Base-by-base conservation (phyloP, 1,140 invertebrate genomes). In the Formica selysi region DNA sequence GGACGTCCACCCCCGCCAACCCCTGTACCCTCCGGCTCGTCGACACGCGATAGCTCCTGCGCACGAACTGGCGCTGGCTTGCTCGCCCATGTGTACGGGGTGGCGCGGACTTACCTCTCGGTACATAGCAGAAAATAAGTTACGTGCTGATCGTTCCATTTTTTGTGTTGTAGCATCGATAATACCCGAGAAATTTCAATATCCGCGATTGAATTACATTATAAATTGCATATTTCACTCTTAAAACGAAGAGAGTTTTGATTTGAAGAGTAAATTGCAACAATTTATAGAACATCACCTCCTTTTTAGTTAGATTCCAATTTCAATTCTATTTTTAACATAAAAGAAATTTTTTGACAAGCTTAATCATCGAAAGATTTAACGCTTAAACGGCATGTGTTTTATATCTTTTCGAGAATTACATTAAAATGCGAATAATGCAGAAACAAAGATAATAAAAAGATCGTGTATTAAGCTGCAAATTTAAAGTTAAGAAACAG, bases 1-100 rank as follows among this genome's bases (percentile, higher is more conserved):
- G 73, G 67, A 65, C 74, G 68, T 76, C 89, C 61, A 74, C 73
- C 80, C 48, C 73, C 85, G 29, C 62, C 70, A 48, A 67, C 79
- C 51, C 71, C 59, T 71, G 61, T 59, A 44, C 59, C 48, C 67
- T 32, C 59, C 54, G 13, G 61, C 59, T 61, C 57, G 67, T 81
- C 70, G 86, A 80, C 87, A 89, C 80, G 76, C 87, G 89, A 89
- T 87, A 87, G 87, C 76, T 91, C 86, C 86, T 88, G 89, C 89
- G 89, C 88, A 78, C 48, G 61, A 83, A 83, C 79, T 62, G 38
- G 26, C 38, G 38, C 29, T 54, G 68, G 11, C 26, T 29, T 61
- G 68, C 51, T 71, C 44, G 16, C 41, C 44, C 51, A 44, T 54
- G n/a, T 36, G 38, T 87, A 88, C 85, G 85, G 68, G 83, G 48